phyloP scores from a whole-genome alignment of 2,113 vertebrate genomes.

The Scopus umbretta region DNA sequence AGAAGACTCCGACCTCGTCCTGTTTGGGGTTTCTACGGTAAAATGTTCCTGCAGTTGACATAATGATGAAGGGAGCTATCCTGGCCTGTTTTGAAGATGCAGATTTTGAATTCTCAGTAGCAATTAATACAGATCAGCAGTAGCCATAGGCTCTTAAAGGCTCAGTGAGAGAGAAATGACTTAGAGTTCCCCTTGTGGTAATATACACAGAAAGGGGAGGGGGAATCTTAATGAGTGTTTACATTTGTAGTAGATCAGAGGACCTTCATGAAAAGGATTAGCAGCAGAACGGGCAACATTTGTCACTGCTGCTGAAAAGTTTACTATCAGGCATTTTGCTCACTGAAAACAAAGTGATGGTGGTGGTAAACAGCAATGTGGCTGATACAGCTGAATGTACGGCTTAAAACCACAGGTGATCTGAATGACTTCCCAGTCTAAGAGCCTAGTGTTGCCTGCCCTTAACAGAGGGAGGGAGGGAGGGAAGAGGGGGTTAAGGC shows the following conservation, averaged over 20 bases:
- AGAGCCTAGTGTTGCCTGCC: not conserved
- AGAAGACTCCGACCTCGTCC: not conserved
- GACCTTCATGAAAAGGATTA: not conserved
- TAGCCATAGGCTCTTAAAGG: slow-evolving; percentile 2
- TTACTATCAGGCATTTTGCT: not conserved
- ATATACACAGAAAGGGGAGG: not conserved
- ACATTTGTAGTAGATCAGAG: not conserved
- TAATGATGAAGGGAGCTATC: slow-evolving; percentile 21
- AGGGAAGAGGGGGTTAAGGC: not conserved
- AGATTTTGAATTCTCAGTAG: slow-evolving; percentile 43
- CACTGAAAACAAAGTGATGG: not conserved
- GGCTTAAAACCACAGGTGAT: not conserved
- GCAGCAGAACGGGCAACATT: not conserved
- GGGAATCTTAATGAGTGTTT: not conserved
- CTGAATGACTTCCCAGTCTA: not conserved
- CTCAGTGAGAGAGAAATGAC: slow-evolving; percentile 2
- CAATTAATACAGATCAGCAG: slow-evolving; percentile 38
- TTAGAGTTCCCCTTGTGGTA: not conserved
- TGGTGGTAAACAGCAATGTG: not conserved
- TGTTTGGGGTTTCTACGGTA: slow-evolving; percentile 13
- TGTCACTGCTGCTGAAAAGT: not conserved
- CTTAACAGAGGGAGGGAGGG: not conserved
- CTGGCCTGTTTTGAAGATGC: slow-evolving; percentile 23
- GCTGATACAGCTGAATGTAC: not conserved
- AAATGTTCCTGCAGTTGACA: slow-evolving; percentile 11